Evolutionary conservation across 2,113 vertebrate species (phyloP).

Genomic region (Otis tarda): DNA sequence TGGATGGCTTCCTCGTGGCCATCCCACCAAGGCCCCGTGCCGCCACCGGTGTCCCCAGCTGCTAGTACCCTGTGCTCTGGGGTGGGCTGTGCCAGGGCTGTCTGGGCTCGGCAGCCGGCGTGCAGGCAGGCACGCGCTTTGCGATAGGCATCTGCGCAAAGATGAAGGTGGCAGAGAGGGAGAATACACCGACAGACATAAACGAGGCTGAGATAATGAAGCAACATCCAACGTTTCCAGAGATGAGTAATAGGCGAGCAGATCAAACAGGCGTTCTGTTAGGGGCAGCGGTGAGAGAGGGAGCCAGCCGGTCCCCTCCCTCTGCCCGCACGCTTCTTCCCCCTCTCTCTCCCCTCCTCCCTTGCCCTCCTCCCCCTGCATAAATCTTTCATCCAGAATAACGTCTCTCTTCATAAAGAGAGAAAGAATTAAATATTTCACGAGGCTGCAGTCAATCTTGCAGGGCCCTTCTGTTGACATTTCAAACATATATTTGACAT

Average conservation of each 20-base stretch:
- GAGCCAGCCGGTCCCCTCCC: background rate
- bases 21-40: background rate
- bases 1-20: rapidly evolving
- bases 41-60: background rate
- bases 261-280: constrained; percentile 7
- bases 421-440: constrained; percentile 69
- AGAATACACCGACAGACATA: background rate
- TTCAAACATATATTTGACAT: constrained; percentile 55
- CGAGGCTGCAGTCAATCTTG: constrained; percentile 46
- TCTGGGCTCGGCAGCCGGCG: rapidly evolving
- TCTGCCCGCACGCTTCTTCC: background rate
- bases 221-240: background rate
- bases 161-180: constrained; percentile 7
- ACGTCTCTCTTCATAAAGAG: constrained; percentile 38
- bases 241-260: background rate
- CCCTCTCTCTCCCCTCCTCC: background rate
- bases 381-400: constrained; percentile 55
- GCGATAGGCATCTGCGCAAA: background rate
- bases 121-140: background rate
- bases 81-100: background rate
- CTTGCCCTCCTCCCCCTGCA: background rate
- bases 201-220: constrained; percentile 35
- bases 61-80: background rate
- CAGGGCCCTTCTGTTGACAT: constrained; percentile 56
- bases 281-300: background rate